Evolutionary conservation across 2,113 vertebrate species (phyloP).

Genomic region (Meleagris gallopavo): DNA sequence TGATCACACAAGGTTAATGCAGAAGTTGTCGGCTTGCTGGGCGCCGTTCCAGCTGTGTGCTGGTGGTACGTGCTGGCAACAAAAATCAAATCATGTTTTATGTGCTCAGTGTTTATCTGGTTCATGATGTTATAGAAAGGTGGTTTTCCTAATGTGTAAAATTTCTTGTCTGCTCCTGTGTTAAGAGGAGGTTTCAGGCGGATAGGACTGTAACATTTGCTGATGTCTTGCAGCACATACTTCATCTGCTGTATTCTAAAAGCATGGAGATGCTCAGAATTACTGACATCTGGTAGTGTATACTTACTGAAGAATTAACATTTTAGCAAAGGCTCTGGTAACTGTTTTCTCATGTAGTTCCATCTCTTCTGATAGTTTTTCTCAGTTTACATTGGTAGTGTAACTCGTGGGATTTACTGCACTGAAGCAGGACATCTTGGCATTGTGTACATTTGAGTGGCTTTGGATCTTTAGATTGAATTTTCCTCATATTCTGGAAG

Average conservation of each 20-base stretch:
- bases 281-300: neutral
- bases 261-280: neutral
- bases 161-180: neutral
- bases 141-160: neutral
- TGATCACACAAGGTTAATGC: slow-evolving; percentile 21
- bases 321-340: neutral
- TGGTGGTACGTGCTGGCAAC: neutral
- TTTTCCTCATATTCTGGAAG: neutral
- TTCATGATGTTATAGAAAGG: neutral
- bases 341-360: neutral
- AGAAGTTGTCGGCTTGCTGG: slow-evolving; percentile 41
- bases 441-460: neutral
- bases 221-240: neutral
- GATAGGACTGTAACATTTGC: neutral
- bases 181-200: neutral
- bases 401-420: neutral
- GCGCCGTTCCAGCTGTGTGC: slow-evolving; percentile 17
- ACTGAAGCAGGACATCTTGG: neutral
- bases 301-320: neutral
- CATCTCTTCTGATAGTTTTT: neutral
- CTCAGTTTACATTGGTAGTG: neutral
- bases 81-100: neutral
- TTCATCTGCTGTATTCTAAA: neutral
- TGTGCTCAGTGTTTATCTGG: neutral
- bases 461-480: neutral